Evolutionary conservation across 1,140 invertebrate genomes (phyloP), one percentile per base, ranked within the genome.

Genomic region (Brachionus plicatilis): DNA sequence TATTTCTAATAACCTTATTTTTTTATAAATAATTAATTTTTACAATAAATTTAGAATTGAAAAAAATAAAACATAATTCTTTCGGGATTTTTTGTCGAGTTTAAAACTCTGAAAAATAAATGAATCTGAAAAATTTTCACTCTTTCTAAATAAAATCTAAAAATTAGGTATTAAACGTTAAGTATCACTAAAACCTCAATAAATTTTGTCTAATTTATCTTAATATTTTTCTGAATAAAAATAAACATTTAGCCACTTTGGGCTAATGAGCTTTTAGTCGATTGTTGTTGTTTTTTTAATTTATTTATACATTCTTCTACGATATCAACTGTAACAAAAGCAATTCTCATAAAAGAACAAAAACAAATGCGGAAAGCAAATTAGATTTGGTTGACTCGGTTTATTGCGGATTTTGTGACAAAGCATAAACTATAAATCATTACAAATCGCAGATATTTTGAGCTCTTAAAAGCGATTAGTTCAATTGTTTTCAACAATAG

Each of bases 371-470:
- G 33, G 33, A 43, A 43, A 43, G 20, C 33, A 72, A 72, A 72
- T 72, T 72, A 72, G 68, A 43, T 72, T 72, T 43, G 68, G 33
- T 72, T 72, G 68, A 72, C 41, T 72, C 68, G 68, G 68, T 72
- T 72, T 72, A 72, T 72, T 72, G 33, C 68, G 68, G 68, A 72
- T 72, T 72, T 41, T 43, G 37, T 43, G 41, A 72, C 17, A 72
- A 72, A 33, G 66, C 33, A 33, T 68, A 68, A 33, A 60, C 53
- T 60, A 60, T 20, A 60, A 60, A 60, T 60, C 53, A 60, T 60
- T 60, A 60, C 53, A 60, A 60, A 60, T 60, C 20, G 53, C 53
- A 60, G 53, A 60, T 60, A 60, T 60, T 60, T 60, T 60, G 53
- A 60, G 53, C 53, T 60, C 53, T 60, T 60, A 20, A 60, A 60